These are phyloP conservation scores for Agrilus planipennis DNA, from an alignment of 1,140 invertebrate species.

Conservation along the genomic window DNA sequence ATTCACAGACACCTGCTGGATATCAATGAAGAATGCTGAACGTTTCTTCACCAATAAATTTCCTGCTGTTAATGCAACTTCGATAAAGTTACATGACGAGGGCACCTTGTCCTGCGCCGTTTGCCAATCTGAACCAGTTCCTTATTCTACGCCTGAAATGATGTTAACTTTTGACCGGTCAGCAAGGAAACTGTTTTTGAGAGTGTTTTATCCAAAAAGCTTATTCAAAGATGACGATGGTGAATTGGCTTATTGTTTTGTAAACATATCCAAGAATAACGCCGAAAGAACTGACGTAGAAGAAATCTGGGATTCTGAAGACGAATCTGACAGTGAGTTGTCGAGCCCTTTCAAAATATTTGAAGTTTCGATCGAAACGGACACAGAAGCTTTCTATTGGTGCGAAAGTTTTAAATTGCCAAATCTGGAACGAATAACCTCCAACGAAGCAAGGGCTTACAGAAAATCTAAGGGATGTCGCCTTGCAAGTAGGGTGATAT, in stretches of 20 bases:
- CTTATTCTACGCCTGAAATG: slow-evolving; percentile 4
- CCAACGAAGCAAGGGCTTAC: slow-evolving; percentile 21
- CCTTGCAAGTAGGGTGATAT: slow-evolving; percentile 26
- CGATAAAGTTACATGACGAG: not conserved
- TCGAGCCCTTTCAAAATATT: slow-evolving; percentile 24
- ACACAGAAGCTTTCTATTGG: slow-evolving; percentile 35
- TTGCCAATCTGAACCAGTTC: not conserved
- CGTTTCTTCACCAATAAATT: too few relatives aligned
- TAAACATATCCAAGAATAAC: slow-evolving; percentile 15
- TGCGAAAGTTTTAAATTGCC: slow-evolving; percentile 31
- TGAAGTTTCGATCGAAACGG: slow-evolving; percentile 22
- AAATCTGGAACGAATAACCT: slow-evolving; percentile 15
- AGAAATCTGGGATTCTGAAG: slow-evolving; percentile 7
- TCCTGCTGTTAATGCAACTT: not conserved
- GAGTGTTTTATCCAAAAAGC: slow-evolving; percentile 18
- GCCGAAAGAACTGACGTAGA: slow-evolving; percentile 19
- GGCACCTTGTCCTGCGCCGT: not conserved
- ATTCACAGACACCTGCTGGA: not conserved
- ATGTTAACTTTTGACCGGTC: slow-evolving; percentile 15
- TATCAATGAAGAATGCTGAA: not conserved
- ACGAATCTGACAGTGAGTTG: not conserved
- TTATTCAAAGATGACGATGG: slow-evolving; percentile 10
- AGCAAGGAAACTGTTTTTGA: slow-evolving; percentile 13
- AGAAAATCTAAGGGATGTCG: slow-evolving; percentile 24
- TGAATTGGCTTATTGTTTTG: slow-evolving; percentile 16